These are phyloP conservation scores for Stenodema calcarata DNA, from an alignment of 2,888 invertebrate species.

Conservation along the genomic window DNA sequence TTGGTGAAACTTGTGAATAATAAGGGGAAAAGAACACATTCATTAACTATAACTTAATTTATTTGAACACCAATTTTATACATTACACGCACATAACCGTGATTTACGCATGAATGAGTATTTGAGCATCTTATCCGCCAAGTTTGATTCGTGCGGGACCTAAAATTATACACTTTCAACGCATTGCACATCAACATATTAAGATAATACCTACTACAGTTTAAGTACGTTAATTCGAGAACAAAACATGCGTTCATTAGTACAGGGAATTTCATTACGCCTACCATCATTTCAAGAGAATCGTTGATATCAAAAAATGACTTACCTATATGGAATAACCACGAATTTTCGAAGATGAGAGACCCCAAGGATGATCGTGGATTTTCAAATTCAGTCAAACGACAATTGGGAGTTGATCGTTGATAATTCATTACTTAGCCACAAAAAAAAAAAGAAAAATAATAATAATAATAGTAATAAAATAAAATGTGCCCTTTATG, in stretches of 20 bases:
- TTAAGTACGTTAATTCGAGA: constrained; percentile 38
- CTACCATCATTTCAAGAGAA: neutral
- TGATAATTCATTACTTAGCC: no score
- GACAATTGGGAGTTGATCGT: no score
- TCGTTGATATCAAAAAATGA: neutral
- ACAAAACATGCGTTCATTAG: constrained; percentile 31
- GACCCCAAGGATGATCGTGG: no score
- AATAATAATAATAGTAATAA: no score
- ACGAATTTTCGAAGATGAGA: no score
- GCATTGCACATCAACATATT: constrained; percentile 19
- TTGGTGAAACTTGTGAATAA: neutral
- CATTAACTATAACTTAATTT: constrained; percentile 15
- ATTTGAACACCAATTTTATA: constrained; percentile 39
- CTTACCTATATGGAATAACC: neutral
- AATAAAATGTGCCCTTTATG: no score
- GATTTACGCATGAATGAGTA: constrained; percentile 33
- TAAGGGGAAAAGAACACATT: neutral
- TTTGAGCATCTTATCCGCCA: constrained; percentile 43
- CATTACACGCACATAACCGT: constrained; percentile 23
- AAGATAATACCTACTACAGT: constrained; percentile 14
- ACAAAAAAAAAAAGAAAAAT: no score
- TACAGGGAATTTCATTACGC: neutral
- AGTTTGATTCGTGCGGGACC: constrained; percentile 15
- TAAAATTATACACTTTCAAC: neutral
- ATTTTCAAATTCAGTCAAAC: no score